Evolutionary conservation across 2,113 vertebrate species (phyloP).

Genomic region (Gopherus flavomarginatus): DNA sequence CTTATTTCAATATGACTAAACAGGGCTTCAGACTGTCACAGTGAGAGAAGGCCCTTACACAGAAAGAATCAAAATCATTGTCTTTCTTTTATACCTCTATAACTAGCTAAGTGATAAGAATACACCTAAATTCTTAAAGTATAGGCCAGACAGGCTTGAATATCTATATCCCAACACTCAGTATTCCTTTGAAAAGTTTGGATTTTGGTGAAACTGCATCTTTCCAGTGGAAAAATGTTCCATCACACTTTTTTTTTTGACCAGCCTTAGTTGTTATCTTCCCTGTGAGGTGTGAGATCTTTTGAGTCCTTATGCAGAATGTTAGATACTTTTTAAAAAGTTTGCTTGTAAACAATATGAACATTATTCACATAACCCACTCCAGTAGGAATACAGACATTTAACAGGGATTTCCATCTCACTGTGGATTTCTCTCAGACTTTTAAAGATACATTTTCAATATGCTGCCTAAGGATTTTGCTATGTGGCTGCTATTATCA

Average conservation of each 20-base stretch:
- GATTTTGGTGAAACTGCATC: not conserved
- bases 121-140: too few relatives aligned
- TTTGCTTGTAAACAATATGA: not conserved
- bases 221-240: not conserved
- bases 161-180: not conserved
- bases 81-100: too few relatives aligned
- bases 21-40: too few relatives aligned
- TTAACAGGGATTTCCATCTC: not conserved
- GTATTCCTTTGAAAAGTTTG: not conserved
- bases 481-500: not conserved
- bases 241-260: not conserved
- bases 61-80: too few relatives aligned
- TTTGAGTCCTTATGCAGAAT: not conserved
- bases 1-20: too few relatives aligned
- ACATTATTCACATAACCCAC: fast-evolving
- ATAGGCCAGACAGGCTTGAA: too few relatives aligned
- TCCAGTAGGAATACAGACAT: not conserved
- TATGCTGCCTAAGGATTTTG: not conserved
- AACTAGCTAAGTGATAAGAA: too few relatives aligned
- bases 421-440: not conserved
- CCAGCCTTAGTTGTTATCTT: not conserved
- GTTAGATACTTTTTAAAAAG: not conserved
- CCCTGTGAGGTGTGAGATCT: not conserved
- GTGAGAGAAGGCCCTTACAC: too few relatives aligned
- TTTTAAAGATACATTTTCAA: not conserved